A percentile compares a stretch with the other conserved stretches of the same genome.
Evolutionary conservation across 2,797 vertebrate species (phyloP).

Genomic region (Tapirus indicus): DNA sequence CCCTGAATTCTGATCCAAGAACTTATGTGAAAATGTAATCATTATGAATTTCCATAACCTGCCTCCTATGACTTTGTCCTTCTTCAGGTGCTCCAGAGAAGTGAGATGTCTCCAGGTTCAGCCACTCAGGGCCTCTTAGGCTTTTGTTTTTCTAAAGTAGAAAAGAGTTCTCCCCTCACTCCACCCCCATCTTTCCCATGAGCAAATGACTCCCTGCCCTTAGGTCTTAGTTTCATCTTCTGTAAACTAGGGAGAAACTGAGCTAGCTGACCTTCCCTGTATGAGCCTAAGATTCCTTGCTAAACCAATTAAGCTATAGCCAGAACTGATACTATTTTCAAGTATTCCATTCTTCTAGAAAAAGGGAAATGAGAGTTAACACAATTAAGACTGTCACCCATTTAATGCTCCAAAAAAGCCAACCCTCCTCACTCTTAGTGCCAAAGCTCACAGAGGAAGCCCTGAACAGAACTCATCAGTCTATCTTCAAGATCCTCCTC

Average conservation of each 20-base stretch:
- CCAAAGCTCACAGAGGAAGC: background rate
- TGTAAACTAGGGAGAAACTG: background rate
- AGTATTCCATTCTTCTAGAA: conserved; percentile 17
- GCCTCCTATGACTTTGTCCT: conserved; percentile 17
- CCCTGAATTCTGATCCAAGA: conserved; percentile 24
- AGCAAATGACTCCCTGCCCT: background rate
- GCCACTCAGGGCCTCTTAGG: background rate
- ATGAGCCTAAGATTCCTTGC: background rate
- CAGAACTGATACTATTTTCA: conserved; percentile 13
- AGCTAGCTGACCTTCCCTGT: background rate
- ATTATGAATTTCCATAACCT: conserved; percentile 20
- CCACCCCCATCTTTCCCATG: background rate
- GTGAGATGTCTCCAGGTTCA: background rate
- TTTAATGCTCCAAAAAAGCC: background rate
- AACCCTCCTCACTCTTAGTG: background rate
- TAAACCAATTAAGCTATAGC: background rate
- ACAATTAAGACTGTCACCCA: background rate
- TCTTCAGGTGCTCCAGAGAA: background rate
- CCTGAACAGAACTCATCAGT: background rate
- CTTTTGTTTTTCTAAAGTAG: background rate
- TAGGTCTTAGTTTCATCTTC: background rate
- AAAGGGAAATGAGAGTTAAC: background rate
- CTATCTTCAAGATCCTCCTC: background rate
- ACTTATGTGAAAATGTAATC: conserved; percentile 7
- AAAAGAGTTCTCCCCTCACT: background rate